Base-by-base conservation (phyloP, 2,888 invertebrate genomes). In the Drosophila engyochracea region DNA sequence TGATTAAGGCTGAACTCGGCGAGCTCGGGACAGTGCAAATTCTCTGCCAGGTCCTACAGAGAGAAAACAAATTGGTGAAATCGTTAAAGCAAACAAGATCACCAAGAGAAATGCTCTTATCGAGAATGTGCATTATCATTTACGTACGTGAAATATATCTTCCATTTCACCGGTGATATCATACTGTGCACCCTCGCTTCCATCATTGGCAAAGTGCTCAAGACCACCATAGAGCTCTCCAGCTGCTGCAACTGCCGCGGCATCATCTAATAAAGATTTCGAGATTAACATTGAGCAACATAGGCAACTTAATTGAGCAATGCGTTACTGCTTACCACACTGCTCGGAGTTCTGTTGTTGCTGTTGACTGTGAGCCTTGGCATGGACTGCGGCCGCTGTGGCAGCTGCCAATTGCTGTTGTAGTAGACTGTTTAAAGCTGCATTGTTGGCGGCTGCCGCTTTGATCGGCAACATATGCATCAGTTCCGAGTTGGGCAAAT, bases 1-100 rank as follows among this genome's bases (percentile, higher is more conserved):
- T 93, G 92, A 86, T 93, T 93, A 51, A 94, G 90, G 47, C 93
- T 93, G 62, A 93, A 93, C 64, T 93, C 93, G 55, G 93, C 91
- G 80, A 93, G 86, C 72, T 94, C 94, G 19, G 93, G 91, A 76
- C 91, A 93, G 71, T 93, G 93, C 44, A 93, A 85, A 85, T 93
- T 93, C 55, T 92, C 92, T 58, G 94, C 91, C 53, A 93, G 81
- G 66, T 94, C 94, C 94, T 93, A 53, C 1, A 57, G 3, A 53
- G 58, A 12, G 3, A 60, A 57, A 59, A 31, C 30, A 25, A 31
- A 10, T 12, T 4, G 2, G 12, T 47, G n/a, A 33, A 19, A n/a
- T 31, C 19, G 12, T n/a, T n/a, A 16, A 9, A 22, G 35, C 35
- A 35, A 35, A 5, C 14, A 35, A 16, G 16, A 35, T 5, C 35